phyloP scores from a whole-genome alignment of 2,888 invertebrate genomes.

The Harpalus rufipes region DNA sequence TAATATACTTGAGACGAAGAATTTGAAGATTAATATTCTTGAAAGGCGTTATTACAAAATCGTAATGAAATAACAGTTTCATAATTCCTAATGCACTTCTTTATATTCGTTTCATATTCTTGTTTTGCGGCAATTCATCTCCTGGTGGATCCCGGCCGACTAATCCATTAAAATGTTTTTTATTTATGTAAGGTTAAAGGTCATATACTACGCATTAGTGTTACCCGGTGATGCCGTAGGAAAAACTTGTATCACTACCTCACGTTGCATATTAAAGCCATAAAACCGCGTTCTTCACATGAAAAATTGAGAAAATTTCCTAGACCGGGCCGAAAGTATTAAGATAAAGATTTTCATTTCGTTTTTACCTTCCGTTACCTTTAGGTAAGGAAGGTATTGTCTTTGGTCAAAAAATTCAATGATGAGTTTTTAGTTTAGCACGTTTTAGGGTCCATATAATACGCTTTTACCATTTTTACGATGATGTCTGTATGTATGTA shows the following conservation, averaged over 20 bases:
- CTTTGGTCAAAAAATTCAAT: too few relatives aligned
- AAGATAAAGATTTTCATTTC: neutral
- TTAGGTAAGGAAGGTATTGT: too few relatives aligned
- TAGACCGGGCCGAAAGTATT: neutral
- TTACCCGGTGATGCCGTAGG: conserved; percentile 6
- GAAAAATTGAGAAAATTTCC: conserved; percentile 34
- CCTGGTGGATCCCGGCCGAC: conserved; percentile 7
- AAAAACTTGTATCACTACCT: conserved; percentile 32
- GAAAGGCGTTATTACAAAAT: conserved; percentile 20
- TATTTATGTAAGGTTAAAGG: conserved; percentile 51
- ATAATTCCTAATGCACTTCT: conserved; percentile 30
- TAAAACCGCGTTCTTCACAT: conserved; percentile 16
- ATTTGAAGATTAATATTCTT: conserved; percentile 23
- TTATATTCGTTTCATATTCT: conserved; percentile 23
- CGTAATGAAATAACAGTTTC: conserved; percentile 23
- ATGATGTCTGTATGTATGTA: too few relatives aligned
- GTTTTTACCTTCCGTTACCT: too few relatives aligned
- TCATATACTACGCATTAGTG: conserved; percentile 39
- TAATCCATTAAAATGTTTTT: conserved; percentile 49
- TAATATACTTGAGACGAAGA: neutral
- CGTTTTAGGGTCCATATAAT: too few relatives aligned
- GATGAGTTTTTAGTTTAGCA: too few relatives aligned
- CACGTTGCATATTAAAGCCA: conserved; percentile 37
- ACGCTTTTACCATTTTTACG: too few relatives aligned
- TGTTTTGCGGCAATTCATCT: conserved; percentile 31